These are phyloP conservation scores for Medauroidea extradentata DNA, from an alignment of 1,140 invertebrate genomes.

Conservation along the genomic window DNA sequence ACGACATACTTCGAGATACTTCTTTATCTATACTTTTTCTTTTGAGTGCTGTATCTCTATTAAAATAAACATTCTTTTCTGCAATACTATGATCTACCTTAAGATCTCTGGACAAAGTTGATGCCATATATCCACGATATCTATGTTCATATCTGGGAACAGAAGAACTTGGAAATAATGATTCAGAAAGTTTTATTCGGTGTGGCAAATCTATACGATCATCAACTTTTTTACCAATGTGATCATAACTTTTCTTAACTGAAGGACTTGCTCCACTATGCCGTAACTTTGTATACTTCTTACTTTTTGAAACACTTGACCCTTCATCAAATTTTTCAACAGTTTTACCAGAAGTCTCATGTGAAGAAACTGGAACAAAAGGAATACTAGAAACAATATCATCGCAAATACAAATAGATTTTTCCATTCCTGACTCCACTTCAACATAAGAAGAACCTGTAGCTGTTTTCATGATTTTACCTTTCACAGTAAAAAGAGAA, in stretches of 20 bases:
- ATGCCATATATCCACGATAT: slow-evolving; percentile 43
- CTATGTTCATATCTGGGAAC: background rate
- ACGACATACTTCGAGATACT: background rate
- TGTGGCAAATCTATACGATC: too few relatives aligned
- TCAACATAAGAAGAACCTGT: slow-evolving; percentile 5
- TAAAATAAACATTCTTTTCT: background rate
- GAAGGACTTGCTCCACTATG: too few relatives aligned
- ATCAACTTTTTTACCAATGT: too few relatives aligned
- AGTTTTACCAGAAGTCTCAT: too few relatives aligned
- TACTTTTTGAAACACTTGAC: too few relatives aligned
- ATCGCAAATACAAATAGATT: slow-evolving; percentile 12
- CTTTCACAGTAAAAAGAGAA: background rate
- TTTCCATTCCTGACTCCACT: background rate
- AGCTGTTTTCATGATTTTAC: background rate
- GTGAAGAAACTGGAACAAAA: background rate
- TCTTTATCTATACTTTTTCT: background rate
- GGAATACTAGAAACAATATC: background rate
- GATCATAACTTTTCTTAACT: too few relatives aligned
- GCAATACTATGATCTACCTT: slow-evolving; percentile 37
- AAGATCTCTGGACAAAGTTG: slow-evolving; percentile 45
- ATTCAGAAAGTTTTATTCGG: too few relatives aligned
- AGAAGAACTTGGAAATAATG: too few relatives aligned
- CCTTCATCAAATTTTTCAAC: too few relatives aligned
- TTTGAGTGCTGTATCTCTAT: background rate
- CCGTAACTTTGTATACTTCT: too few relatives aligned